A percentile compares a stretch with the other conserved stretches of the same genome.
These are phyloP conservation scores for Nematostella vectensis DNA, from an alignment of 92 coral and sea anemone species.

Conservation along the genomic window DNA sequence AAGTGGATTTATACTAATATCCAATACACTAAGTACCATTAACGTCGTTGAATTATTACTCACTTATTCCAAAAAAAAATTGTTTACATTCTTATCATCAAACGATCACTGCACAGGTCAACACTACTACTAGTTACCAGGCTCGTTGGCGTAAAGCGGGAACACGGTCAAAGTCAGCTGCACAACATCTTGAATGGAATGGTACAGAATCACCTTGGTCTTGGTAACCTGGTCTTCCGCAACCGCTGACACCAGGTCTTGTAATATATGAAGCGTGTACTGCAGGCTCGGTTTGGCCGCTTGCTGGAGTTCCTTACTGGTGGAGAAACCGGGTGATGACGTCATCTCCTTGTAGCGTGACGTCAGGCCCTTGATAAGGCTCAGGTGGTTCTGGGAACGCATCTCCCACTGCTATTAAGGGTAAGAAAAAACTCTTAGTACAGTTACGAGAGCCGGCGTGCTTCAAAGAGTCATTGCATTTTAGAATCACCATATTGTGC, in stretches of 20 bases:
- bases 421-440: neutral
- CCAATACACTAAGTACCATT: too few relatives aligned
- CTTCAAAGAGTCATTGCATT: too few relatives aligned
- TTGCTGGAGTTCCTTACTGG: conserved; percentile 75
- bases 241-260: conserved; percentile 73
- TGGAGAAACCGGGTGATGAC: conserved; percentile 56
- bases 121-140: too few relatives aligned
- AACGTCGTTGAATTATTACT: too few relatives aligned
- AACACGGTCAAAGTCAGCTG: conserved; percentile 80
- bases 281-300: conserved; percentile 63
- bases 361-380: conserved; percentile 65
- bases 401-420: conserved; percentile 76
- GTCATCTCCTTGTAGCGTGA: conserved; percentile 60
- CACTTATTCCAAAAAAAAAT: too few relatives aligned
- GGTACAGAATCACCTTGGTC: conserved; percentile 81
- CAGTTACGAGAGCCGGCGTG: neutral
- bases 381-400: conserved; percentile 80
- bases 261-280: conserved; percentile 65
- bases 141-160: conserved; percentile 78
- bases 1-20: too few relatives aligned
- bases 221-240: conserved; percentile 90
- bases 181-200: conserved; percentile 81
- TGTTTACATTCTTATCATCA: too few relatives aligned
- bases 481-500: too few relatives aligned
- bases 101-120: too few relatives aligned